phyloP scores from a whole-genome alignment of 2,113 vertebrate species.

The Solea solea region DNA sequence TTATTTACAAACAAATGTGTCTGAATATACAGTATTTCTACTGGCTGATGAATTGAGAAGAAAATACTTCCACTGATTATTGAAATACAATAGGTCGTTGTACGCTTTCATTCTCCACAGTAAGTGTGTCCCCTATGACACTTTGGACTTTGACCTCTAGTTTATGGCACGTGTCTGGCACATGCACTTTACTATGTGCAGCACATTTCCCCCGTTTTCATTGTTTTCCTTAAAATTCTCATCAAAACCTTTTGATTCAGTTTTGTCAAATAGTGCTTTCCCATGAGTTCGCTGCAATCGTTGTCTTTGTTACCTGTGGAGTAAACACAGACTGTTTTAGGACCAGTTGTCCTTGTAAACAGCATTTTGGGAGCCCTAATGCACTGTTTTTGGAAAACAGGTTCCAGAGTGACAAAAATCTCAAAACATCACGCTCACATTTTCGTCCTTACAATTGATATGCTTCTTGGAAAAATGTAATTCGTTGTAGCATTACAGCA shows the following conservation, averaged over 20 bases:
- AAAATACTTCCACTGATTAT: not conserved
- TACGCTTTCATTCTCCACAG: conserved; percentile 3
- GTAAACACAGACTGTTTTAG: too few species aligned
- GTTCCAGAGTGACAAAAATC: too few species aligned
- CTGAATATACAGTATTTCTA: not conserved
- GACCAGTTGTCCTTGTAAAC: too few species aligned
- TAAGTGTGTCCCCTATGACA: not conserved
- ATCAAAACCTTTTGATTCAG: not conserved
- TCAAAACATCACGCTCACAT: too few species aligned
- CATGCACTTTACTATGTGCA: not conserved
- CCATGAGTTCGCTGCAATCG: not conserved
- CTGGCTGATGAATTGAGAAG: not conserved
- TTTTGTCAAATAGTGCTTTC: not conserved
- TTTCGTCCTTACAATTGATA: too few species aligned
- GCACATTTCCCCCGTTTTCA: not conserved
- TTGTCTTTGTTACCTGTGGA: too few species aligned
- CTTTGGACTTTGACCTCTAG: conserved; percentile 56
- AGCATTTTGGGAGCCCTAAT: too few species aligned
- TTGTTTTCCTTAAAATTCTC: not conserved
- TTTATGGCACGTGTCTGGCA: conserved; percentile 7
- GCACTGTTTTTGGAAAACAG: too few species aligned
- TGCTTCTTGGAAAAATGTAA: too few species aligned
- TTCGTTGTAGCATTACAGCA: too few species aligned
- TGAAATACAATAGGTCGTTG: too few species aligned
- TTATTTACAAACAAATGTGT: conserved; percentile 1